Evolutionary conservation across 2,113 vertebrate species (phyloP), one percentile per base, ranked within the genome.

Genomic region (Petrocephalus microphthalmus): DNA sequence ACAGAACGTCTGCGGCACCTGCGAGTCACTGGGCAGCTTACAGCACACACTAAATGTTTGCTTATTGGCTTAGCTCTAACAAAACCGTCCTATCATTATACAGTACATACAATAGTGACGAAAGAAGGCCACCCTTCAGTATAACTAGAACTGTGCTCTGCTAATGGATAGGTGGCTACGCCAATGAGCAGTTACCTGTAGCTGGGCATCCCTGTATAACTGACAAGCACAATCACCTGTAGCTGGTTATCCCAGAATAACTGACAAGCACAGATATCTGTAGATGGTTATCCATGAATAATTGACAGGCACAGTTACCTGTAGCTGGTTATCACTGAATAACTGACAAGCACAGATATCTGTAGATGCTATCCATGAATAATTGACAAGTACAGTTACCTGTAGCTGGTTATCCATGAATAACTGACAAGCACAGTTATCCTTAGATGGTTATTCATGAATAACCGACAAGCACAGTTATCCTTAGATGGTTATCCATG

Each of bases 301-400:
- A 45, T 5, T 49, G 47, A 49, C 2, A 7, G 5, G 5, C 47
- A 49, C 47, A 60, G 7, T 49, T 60, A 60, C 15, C 22, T 17
- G 22, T 22, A 17, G 56, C 47, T 49, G 7, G 47, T 5, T 7
- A 49, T 49, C 47, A 2, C 7, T 7, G 7, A 49, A 49, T 49
- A 19, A 17, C 4, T 19, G n/a, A n/a, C n/a, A n/a, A n/a, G n/a
- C n/a, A n/a, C n/a, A n/a, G n/a, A n/a, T n/a, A n/a, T n/a, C n/a
- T n/a, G n/a, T n/a, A n/a, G n/a, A n/a, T n/a, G n/a, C n/a, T n/a
- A n/a, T n/a, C n/a, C 19, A 15, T 1, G 1, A 56, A 17, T 56
- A 56, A 56, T 19, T 56, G 15, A 19, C 56, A 22, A 49, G 8
- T 60, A 92, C 89, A 93, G 94, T 89, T 92, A 99, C 98, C 98